These are phyloP conservation scores for Trileptium ribeirensis DNA, from an alignment of 2,888 invertebrate genomes.

Conservation along the genomic window DNA sequence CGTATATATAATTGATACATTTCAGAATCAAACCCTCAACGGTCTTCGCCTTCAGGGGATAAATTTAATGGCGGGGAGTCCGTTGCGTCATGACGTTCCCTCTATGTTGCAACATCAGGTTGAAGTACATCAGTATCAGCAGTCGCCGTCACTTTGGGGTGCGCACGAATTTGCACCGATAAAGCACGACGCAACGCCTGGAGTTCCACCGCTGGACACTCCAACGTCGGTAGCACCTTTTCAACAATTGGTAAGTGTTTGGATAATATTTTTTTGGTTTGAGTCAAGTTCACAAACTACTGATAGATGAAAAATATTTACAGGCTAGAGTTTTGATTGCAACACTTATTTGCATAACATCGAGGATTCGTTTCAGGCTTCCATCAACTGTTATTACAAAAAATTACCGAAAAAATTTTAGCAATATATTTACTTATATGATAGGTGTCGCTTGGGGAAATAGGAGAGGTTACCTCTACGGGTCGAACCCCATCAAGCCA, in stretches of 20 bases:
- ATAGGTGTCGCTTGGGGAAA: too few species aligned
- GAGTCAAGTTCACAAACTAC: too few species aligned
- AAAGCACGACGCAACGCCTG: not conserved
- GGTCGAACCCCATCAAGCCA: too few species aligned
- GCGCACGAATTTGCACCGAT: not conserved
- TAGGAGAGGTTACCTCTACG: too few species aligned
- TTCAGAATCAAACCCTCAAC: constrained; percentile 47
- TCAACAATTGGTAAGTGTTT: constrained; percentile 92
- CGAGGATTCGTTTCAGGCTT: too few species aligned
- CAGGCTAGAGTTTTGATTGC: too few species aligned
- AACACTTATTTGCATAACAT: too few species aligned
- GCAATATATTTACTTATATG: too few species aligned
- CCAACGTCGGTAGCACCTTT: constrained; percentile 62
- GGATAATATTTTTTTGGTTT: too few species aligned
- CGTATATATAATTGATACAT: not conserved
- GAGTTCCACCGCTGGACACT: constrained; percentile 1
- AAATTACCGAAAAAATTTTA: too few species aligned
- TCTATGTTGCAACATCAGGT: constrained; percentile 76
- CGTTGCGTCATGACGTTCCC: constrained; percentile 55
- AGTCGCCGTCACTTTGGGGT: constrained; percentile 65
- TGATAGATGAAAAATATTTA: too few species aligned
- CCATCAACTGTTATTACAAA: too few species aligned
- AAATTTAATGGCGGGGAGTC: constrained; percentile 81
- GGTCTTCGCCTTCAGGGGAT: constrained; percentile 75
- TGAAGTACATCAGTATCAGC: constrained; percentile 86